Base-by-base conservation (phyloP, 2,888 invertebrate species). In the Scaptomyza flava region DNA sequence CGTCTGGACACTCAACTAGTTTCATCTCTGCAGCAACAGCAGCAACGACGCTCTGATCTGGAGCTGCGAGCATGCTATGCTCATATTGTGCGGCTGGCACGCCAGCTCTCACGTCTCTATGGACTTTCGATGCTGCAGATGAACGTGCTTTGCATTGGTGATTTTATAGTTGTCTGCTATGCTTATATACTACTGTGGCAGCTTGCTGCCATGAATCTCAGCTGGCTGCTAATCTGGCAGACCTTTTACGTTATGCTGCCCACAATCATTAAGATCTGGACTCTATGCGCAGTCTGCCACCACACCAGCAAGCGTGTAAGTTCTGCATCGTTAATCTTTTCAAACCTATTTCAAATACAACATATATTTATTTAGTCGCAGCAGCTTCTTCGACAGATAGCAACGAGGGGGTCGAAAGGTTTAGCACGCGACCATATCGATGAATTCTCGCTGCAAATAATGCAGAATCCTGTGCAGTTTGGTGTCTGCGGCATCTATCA, bases 361-460 rank as follows among this genome's bases (percentile, higher is more conserved):
- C 8, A 11, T 1, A 3, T 1, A 31, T 5, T 30, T 3, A 11
- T 17, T 17, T 38, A 81, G 87, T 64, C 85, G 0, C 61, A 69
- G 11, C 47, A 52, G 12, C 56, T 82, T 27, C 62, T 69, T 11
- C 61, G 50, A 17, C 7, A 53, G 46, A 14, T 23, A n/a, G 42
- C 50, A 41, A 36, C 3, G 7, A 17, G 41, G 34, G 9, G 17
- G n/a, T 31, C 4, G 6, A 14, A 31, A 31, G 14, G 17, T 23
- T 11, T 27, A 14, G 27, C 5, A 8, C 63, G 68, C 5, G 20
- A 41, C 6, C 59, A 65, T 20, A 43, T 65, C 5, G 81, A 86
- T 14, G 83, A 86, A 31, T 86, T 85, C 34, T 56, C 70, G 8
- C 47, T 89, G 46, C 90, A 90, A 46, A 71, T 88, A 20, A 70